phyloP scores from a whole-genome alignment of 1,140 invertebrate species.

The Plectrocnemia conspersa region DNA sequence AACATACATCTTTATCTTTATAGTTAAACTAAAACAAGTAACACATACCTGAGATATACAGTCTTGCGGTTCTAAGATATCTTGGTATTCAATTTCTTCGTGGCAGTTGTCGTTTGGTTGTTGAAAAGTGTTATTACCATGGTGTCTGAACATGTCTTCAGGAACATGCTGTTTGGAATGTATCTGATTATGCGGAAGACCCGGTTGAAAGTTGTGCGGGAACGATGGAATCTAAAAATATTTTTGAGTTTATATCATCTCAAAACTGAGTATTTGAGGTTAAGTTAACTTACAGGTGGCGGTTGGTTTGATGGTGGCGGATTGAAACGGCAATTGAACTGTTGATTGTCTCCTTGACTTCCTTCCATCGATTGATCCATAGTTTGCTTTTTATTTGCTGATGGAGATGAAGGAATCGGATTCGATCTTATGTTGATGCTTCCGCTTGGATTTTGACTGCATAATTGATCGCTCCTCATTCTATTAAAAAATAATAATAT shows the following conservation, averaged over 20 bases:
- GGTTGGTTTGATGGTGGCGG: conserved; percentile 25
- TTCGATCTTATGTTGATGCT: conserved; percentile 33
- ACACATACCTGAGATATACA: conserved; percentile 33
- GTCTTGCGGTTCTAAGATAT: conserved; percentile 32
- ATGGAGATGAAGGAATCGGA: conserved; percentile 29
- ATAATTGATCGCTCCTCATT: conserved; percentile 15
- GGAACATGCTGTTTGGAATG: conserved; percentile 29
- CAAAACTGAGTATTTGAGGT: background rate
- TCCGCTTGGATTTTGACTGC: conserved; percentile 13
- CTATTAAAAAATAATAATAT: conserved; percentile 10
- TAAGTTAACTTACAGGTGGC: conserved; percentile 16
- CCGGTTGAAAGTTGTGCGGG: conserved; percentile 31
- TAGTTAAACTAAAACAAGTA: no score
- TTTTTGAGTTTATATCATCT: background rate
- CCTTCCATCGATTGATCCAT: conserved; percentile 10
- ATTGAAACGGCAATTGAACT: conserved; percentile 33
- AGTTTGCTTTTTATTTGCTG: conserved; percentile 29
- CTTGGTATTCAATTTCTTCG: conserved; percentile 34
- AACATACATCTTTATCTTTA: no score
- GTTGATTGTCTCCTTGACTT: conserved; percentile 25
- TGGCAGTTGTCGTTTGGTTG: conserved; percentile 10
- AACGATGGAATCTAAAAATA: conserved; percentile 31
- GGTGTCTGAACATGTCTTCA: conserved; percentile 20
- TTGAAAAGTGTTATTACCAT: conserved; percentile 20
- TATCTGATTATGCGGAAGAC: conserved; percentile 16